These are phyloP conservation scores for Drosophila anomelani DNA, from an alignment of 2,888 invertebrate genomes.

Conservation along the genomic window DNA sequence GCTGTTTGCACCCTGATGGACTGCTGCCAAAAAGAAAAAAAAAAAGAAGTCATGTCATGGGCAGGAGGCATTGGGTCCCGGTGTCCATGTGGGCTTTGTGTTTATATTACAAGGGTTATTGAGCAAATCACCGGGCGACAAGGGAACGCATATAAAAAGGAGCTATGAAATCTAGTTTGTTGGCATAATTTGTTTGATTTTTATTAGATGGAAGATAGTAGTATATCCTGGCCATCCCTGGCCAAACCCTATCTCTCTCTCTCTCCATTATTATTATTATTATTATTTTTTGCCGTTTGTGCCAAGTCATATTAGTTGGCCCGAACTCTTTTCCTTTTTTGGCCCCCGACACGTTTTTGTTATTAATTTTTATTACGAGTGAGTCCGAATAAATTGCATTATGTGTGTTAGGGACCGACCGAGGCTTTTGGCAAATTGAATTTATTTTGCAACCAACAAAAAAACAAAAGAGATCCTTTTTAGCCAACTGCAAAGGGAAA, in stretches of 20 bases:
- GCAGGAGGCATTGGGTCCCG: slow-evolving; percentile 5
- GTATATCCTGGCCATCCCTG: slow-evolving; percentile 6
- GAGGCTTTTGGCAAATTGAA: slow-evolving; percentile 65
- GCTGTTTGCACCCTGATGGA: slow-evolving; percentile 69
- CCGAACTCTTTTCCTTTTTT: slow-evolving; percentile 26
- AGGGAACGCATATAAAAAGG: slow-evolving; percentile 49
- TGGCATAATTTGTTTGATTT: slow-evolving; percentile 83
- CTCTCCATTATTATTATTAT: slow-evolving; percentile 25
- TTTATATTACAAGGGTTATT: slow-evolving; percentile 83
- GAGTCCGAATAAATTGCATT: slow-evolving; percentile 74
- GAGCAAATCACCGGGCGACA: slow-evolving; percentile 81
- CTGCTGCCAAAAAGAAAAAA: slow-evolving; percentile 69
- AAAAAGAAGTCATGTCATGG: slow-evolving; percentile 49
- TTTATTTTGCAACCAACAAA: slow-evolving; percentile 44
- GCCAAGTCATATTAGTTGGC: slow-evolving; percentile 78
- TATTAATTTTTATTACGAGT: slow-evolving; percentile 82
- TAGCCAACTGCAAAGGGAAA: not conserved
- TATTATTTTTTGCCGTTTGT: slow-evolving; percentile 52
- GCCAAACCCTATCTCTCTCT: not conserved
- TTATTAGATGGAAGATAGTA: slow-evolving; percentile 75
- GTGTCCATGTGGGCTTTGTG: slow-evolving; percentile 56
- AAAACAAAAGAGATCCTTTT: slow-evolving; percentile 31
- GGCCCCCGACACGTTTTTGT: slow-evolving; percentile 77
- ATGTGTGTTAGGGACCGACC: slow-evolving; percentile 24
- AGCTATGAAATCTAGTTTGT: slow-evolving; percentile 78